Conservation (phyloP, 2,888 invertebrate species). For the Drosophila paramelanica region DNA sequence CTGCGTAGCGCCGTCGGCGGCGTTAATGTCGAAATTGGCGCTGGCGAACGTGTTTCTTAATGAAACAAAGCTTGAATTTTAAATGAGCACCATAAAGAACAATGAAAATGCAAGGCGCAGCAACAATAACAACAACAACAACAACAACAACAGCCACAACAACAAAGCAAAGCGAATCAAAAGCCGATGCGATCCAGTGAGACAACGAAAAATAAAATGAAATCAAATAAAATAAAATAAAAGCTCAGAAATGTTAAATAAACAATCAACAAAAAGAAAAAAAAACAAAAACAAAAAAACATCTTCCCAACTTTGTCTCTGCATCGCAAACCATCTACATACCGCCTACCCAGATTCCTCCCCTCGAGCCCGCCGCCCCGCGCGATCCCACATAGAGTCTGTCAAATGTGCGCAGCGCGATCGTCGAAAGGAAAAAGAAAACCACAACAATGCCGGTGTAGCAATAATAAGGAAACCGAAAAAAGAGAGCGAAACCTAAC, state of each 20-base stretch:
- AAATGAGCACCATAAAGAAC: conserved; percentile 83
- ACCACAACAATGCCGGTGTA: conserved; percentile 50
- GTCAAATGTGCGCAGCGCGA: conserved; percentile 56
- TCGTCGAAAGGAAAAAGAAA: conserved; percentile 35
- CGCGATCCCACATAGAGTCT: conserved; percentile 35
- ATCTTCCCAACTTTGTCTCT: conserved; percentile 41
- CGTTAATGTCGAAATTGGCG: conserved; percentile 77
- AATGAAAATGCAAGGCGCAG: conserved; percentile 71
- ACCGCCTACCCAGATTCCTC: background rate
- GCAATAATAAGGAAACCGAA: conserved; percentile 33
- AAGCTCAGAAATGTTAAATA: conserved; percentile 72
- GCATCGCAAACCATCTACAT: conserved; percentile 35
- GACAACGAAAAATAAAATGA: conserved; percentile 21
- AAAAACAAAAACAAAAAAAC: conserved; percentile 6
- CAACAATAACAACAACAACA: conserved; percentile 55
- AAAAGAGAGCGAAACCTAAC: background rate
- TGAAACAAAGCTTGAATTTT: conserved; percentile 83
- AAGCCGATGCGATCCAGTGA: conserved; percentile 42
- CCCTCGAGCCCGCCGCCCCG: background rate
- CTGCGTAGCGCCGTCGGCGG: conserved; percentile 79
- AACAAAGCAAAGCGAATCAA: conserved; percentile 60
- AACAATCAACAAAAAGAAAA: conserved; percentile 74
- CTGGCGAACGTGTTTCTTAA: conserved; percentile 78
- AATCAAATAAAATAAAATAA: conserved; percentile 52
- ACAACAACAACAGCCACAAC: conserved; percentile 31